A percentile compares a stretch with the other conserved stretches of the same genome.
Evolutionary conservation across 2,888 invertebrate species (phyloP).

Genomic region (Caradrina kadenii): DNA sequence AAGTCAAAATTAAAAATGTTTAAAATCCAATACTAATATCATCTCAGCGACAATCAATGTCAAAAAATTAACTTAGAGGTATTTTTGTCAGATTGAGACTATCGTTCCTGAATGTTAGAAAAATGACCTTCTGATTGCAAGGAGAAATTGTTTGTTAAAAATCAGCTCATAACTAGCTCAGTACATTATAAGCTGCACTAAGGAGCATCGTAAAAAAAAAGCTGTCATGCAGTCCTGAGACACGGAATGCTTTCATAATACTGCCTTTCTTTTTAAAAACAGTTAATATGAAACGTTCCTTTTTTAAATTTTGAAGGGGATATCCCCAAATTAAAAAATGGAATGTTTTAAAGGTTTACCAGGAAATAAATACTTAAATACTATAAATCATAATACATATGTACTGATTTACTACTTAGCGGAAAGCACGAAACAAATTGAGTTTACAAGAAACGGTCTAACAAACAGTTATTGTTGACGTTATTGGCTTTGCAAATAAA

Average conservation of each 20-base stretch:
- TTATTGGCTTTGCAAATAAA: slow-evolving; percentile 68
- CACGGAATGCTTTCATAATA: too few species aligned
- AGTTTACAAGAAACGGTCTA: slow-evolving; percentile 42
- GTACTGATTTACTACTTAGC: slow-evolving; percentile 39
- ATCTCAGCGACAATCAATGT: too few species aligned
- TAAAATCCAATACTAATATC: too few species aligned
- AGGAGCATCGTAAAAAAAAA: too few species aligned
- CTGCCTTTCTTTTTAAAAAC: not conserved
- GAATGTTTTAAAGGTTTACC: too few species aligned
- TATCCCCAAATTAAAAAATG: too few species aligned
- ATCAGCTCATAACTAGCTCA: not conserved
- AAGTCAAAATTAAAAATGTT: too few species aligned
- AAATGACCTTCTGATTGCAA: not conserved
- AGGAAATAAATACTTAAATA: not conserved
- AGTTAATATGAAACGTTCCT: not conserved
- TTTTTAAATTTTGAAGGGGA: not conserved
- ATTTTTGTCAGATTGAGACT: too few species aligned
- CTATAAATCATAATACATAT: slow-evolving; percentile 17
- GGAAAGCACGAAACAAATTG: slow-evolving; percentile 48
- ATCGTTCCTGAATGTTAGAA: too few species aligned
- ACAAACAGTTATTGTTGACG: slow-evolving; percentile 56
- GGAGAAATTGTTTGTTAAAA: not conserved
- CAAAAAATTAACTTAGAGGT: too few species aligned
- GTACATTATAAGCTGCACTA: not conserved
- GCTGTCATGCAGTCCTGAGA: not conserved